These are phyloP conservation scores for Esox niger DNA, from an alignment of 2,113 vertebrate species.

Conservation along the genomic window DNA sequence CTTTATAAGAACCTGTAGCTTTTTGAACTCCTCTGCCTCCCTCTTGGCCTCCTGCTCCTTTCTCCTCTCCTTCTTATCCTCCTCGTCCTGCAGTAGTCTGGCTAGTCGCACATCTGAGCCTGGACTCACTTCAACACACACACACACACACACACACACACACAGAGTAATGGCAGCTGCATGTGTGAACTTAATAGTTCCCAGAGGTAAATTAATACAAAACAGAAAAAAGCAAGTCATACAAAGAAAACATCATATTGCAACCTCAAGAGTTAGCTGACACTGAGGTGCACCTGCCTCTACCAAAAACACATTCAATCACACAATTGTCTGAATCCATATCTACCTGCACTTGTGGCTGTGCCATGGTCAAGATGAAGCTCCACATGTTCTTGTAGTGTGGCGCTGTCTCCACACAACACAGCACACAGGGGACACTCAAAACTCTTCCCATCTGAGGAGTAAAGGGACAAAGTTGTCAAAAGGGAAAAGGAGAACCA, in stretches of 20 bases:
- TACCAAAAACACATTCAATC: not conserved
- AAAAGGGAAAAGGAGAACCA: not conserved
- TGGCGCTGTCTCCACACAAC: slow-evolving; percentile 68
- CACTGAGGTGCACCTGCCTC: no score
- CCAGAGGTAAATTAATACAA: no score
- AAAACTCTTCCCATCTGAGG: slow-evolving; percentile 46
- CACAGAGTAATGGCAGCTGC: not conserved
- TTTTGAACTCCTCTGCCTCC: slow-evolving; percentile 83
- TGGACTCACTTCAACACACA: slow-evolving; percentile 30
- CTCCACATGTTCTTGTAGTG: slow-evolving; percentile 87
- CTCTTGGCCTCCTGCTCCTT: slow-evolving; percentile 65
- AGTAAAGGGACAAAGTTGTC: not conserved
- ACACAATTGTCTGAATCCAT: not conserved
- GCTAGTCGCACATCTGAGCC: slow-evolving; percentile 77
- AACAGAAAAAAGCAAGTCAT: no score
- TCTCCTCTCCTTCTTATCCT: slow-evolving; percentile 79
- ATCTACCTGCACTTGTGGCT: slow-evolving; percentile 9
- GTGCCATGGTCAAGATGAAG: slow-evolving; percentile 79
- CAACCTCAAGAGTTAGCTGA: no score
- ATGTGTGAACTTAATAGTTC: not conserved
- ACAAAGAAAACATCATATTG: no score
- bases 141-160: not conserved
- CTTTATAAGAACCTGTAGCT: slow-evolving; percentile 78
- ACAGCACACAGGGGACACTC: slow-evolving; percentile 85
- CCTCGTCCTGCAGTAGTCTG: slow-evolving; percentile 79